phyloP scores from a whole-genome alignment of 2,888 invertebrate genomes.

The Cacoxenus indagator region DNA sequence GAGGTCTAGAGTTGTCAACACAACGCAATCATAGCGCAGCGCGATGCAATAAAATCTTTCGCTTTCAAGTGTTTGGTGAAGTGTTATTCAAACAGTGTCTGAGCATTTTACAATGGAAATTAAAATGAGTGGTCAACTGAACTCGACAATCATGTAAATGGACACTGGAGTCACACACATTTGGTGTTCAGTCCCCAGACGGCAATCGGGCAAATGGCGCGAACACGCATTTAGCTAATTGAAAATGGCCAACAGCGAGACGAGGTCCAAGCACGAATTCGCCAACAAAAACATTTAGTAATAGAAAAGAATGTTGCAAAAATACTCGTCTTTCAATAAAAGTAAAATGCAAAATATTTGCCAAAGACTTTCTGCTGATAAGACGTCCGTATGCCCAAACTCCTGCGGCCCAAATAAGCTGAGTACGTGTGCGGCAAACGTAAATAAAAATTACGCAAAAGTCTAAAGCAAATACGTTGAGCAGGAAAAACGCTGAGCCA shows the following conservation, averaged over 20 bases:
- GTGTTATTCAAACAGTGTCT: constrained; percentile 41
- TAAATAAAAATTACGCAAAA: constrained; percentile 26
- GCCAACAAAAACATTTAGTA: constrained; percentile 38
- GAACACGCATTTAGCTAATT: constrained; percentile 68
- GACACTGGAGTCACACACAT: constrained; percentile 45
- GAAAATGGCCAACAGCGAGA: constrained; percentile 48
- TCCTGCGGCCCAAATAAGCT: neutral
- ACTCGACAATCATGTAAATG: constrained; percentile 37
- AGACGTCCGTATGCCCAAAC: too few relatives aligned
- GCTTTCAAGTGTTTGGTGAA: constrained; percentile 25
- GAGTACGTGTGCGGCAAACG: constrained; percentile 22
- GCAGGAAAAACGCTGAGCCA: constrained; percentile 31
- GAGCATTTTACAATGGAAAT: constrained; percentile 49
- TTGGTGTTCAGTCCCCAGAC: constrained; percentile 22
- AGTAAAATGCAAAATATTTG: too few relatives aligned
- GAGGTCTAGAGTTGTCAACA: constrained; percentile 6
- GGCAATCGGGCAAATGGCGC: constrained; percentile 66
- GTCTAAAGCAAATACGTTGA: constrained; percentile 22
- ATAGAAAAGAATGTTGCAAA: constrained; percentile 28
- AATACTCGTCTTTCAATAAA: too few relatives aligned
- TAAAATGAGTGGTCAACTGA: constrained; percentile 35
- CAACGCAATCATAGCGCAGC: neutral
- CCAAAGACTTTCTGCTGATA: too few relatives aligned
- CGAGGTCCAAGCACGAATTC: constrained; percentile 35
- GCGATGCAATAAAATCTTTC: neutral